Percentiles rank a stretch among this genome's conserved stretches.
Conservation (phyloP, 2,888 invertebrate species). For the Podotricha telesiphe region DNA sequence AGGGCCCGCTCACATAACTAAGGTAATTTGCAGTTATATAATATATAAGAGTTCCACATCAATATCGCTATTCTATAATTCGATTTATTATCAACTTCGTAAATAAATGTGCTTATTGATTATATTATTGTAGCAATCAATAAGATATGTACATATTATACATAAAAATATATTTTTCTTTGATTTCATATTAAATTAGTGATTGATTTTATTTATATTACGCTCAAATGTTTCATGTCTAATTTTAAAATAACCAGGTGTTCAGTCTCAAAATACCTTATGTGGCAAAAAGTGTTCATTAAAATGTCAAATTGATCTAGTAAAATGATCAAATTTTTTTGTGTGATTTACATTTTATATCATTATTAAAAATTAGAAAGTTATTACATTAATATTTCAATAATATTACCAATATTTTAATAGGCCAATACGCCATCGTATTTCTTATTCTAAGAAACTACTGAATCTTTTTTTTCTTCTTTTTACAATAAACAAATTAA, state of each 20-base stretch:
- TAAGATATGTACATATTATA: conserved; percentile 52
- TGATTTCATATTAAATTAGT: conserved; percentile 29
- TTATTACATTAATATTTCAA: conserved; percentile 3
- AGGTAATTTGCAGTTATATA: conserved; percentile 8
- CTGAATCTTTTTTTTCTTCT: background rate
- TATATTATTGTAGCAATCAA: conserved; percentile 48
- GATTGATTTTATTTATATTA: conserved; percentile 24
- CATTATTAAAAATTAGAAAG: background rate
- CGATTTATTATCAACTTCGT: conserved; percentile 43
- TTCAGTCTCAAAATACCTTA: conserved; percentile 19
- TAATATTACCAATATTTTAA: background rate
- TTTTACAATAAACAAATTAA: background rate
- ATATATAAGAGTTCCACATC: conserved; percentile 51
- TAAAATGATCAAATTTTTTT: background rate
- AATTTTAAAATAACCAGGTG: conserved; percentile 16
- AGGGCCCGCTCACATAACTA: conserved; percentile 67
- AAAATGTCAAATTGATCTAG: conserved; percentile 8
- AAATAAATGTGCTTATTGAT: conserved; percentile 50
- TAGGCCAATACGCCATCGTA: background rate
- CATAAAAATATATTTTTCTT: conserved; percentile 47
- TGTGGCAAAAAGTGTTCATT: background rate
- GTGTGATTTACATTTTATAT: background rate
- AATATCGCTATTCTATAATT: conserved; percentile 44
- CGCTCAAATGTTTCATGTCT: conserved; percentile 16
- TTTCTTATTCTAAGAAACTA: background rate